Evolutionary conservation across 2,888 invertebrate species (phyloP), one percentile per base, ranked within the genome.

Genomic region (Netelia melanura): DNA sequence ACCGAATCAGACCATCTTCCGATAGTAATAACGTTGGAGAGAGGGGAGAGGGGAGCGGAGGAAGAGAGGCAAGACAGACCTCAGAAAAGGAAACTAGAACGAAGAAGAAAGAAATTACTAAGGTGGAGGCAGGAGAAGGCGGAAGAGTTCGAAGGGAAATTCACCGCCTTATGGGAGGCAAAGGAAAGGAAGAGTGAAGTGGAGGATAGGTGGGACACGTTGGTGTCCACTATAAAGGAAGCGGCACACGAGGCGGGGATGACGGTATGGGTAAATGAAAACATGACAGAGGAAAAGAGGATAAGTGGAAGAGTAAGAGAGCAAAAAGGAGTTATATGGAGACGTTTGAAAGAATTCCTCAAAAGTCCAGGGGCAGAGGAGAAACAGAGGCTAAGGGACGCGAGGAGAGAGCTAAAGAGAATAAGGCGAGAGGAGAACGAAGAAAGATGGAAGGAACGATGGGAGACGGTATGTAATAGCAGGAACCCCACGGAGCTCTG

Each of bases 1-100:
- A 74, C 61, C 30, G 74, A 80, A 30, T 80, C 80, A 1, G 74
- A 80, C 11, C 72, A 80, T 21, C 61, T 80, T 6, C 80, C 80
- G 17, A 5, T 72, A 14, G 5, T 61, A 1, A 44, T 61, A 38
- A 25, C 8, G 3, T 1, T 81, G 68, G 61, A 21, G 5, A 10
- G 2, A 2, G 14, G 21, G 17, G 58, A 58, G 43, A 38, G 67
- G 62, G 72, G 48, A 6, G 48, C 25, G n/a, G 10, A 58, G 6
- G 10, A 68, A n/a, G 56, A 65, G 5, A 17, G 17, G 5, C 3
- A 2, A 52, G 11, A n/a, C 56, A 58, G n/a, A 23, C 68, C 43
- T 21, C 9, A 9, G 54, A 21, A 62, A 44, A 38, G 67, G 48
- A 38, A 71, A 9, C 1, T 30, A 1, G 6, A 9, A 52, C 48